Conservation (phyloP, 2,797 vertebrate genomes). For the Platyrinchus mystaceus region DNA sequence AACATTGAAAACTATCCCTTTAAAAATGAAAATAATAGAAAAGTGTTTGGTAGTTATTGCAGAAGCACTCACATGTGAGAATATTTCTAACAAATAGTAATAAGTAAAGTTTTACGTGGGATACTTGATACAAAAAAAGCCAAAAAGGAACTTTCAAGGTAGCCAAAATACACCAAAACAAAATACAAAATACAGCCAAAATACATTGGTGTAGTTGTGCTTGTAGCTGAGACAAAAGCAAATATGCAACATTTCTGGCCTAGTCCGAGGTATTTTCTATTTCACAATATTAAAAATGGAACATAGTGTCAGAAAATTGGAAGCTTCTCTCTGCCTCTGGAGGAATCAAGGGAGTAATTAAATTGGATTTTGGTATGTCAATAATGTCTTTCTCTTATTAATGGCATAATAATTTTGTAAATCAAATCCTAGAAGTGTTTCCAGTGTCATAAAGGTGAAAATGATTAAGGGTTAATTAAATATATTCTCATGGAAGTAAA, state of each 20-base stretch:
- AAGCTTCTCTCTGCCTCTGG: conserved; percentile 21
- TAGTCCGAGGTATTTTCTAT: background rate
- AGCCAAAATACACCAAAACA: background rate
- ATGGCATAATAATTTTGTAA: conserved; percentile 68
- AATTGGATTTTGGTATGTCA: conserved; percentile 61
- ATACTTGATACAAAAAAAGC: background rate
- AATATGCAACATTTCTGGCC: conserved; percentile 18
- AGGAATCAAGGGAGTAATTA: conserved; percentile 70
- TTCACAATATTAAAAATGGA: conserved; percentile 66
- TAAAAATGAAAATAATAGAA: background rate
- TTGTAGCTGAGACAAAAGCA: background rate
- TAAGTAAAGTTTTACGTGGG: conserved; percentile 31
- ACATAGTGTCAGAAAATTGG: conserved; percentile 46
- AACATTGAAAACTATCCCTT: background rate
- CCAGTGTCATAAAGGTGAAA: conserved; percentile 58
- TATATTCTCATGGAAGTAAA: conserved; percentile 58
- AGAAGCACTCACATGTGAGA: background rate
- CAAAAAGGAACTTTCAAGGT: background rate
- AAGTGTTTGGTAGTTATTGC: background rate
- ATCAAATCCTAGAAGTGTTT: conserved; percentile 62
- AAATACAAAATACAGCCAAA: too few species aligned
- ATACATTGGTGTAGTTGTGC: background rate
- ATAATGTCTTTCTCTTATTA: conserved; percentile 68
- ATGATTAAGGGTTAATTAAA: conserved; percentile 70
- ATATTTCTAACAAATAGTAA: background rate